phyloP scores from a whole-genome alignment of 2,113 vertebrate species.

The Lepus timidus region DNA sequence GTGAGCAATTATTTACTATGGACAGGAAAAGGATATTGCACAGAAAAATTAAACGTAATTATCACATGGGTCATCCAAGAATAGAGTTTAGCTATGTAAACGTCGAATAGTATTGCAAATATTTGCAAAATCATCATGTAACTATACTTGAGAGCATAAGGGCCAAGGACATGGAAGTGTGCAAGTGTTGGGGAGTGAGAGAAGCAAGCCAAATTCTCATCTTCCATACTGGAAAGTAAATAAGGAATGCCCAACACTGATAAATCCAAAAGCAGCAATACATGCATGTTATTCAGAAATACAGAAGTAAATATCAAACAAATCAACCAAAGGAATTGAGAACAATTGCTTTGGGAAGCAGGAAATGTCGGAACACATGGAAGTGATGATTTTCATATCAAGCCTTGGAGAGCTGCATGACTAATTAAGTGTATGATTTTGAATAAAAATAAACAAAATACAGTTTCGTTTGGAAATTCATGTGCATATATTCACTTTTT shows the following conservation, averaged over 20 bases:
- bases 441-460: not conserved
- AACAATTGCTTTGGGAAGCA: slow-evolving; percentile 3
- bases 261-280: not conserved
- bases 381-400: not conserved
- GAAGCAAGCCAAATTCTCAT: slow-evolving; percentile 28
- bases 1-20: not conserved
- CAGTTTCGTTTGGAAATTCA: not conserved
- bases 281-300: not conserved
- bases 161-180: not conserved
- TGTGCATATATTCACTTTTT: not conserved
- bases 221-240: not conserved
- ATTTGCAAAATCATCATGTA: not conserved
- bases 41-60: not conserved
- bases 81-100: not conserved
- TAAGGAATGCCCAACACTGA: not conserved
- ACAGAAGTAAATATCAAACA: not conserved
- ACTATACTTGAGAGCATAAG: not conserved
- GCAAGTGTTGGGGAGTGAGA: not conserved
- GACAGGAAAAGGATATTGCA: not conserved
- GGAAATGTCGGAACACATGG: not conserved
- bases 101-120: not conserved
- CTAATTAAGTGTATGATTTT: slow-evolving; percentile 5
- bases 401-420: not conserved
- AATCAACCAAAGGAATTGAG: not conserved
- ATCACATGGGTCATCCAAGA: not conserved